These are phyloP conservation scores for Drosophila insularis DNA, from an alignment of 1,140 invertebrate species.

Conservation along the genomic window DNA sequence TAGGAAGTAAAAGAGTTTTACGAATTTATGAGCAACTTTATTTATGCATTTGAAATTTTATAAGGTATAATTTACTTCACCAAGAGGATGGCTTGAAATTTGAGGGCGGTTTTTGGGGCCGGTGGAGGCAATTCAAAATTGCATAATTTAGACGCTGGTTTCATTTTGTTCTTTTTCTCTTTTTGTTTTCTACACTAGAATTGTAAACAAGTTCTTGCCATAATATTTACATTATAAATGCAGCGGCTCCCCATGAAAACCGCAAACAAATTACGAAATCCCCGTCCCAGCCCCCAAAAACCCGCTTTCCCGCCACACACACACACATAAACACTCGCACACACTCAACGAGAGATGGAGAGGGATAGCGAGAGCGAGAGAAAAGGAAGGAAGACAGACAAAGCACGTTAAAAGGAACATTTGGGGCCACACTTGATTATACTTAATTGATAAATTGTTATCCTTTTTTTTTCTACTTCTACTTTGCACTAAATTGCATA, in stretches of 20 bases:
- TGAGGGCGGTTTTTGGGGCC: neutral
- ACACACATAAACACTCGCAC: neutral
- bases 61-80: slow-evolving; percentile 1
- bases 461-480: slow-evolving; percentile 38
- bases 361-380: neutral
- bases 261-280: slow-evolving; percentile 11
- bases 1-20: neutral
- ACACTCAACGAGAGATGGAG: neutral
- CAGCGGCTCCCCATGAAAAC: slow-evolving; percentile 44
- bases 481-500: slow-evolving; percentile 51
- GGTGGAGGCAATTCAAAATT: slow-evolving; percentile 36
- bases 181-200: slow-evolving; percentile 46
- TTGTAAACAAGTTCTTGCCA: slow-evolving; percentile 72
- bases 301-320: neutral
- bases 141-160: slow-evolving; percentile 61
- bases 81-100: neutral
- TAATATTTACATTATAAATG: slow-evolving; percentile 63
- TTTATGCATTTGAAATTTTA: neutral
- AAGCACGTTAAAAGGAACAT: slow-evolving; percentile 18
- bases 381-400: neutral
- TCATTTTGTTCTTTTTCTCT: no score
- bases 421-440: slow-evolving; percentile 54
- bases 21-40: neutral
- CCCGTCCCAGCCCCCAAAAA: neutral
- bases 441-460: slow-evolving; percentile 63